phyloP scores from a whole-genome alignment of 1,140 invertebrate genomes.

The Psix sp. region DNA sequence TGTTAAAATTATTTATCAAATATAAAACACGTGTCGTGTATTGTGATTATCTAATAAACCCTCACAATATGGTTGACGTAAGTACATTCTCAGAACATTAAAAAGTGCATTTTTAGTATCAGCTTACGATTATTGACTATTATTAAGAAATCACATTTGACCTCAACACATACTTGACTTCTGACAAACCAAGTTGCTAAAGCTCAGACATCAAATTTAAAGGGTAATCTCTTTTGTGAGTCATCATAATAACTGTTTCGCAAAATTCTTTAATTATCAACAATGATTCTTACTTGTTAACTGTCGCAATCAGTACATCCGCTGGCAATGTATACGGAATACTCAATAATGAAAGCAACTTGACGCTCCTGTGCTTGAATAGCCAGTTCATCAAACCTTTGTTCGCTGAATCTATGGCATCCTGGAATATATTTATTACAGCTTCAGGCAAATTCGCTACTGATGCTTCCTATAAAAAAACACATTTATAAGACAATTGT shows the following conservation, averaged over 20 bases:
- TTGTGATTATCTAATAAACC: slow-evolving; percentile 30
- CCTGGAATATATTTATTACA: slow-evolving; percentile 91
- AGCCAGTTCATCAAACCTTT: slow-evolving; percentile 93
- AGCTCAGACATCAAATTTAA: slow-evolving; percentile 7
- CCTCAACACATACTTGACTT: slow-evolving; percentile 42
- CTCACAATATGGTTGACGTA: slow-evolving; percentile 6
- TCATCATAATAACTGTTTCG: no score
- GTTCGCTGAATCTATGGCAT: slow-evolving; percentile 93
- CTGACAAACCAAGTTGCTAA: slow-evolving; percentile 11
- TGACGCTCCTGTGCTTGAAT: slow-evolving; percentile 88
- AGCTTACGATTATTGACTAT: slow-evolving; percentile 32
- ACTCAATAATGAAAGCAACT: slow-evolving; percentile 86
- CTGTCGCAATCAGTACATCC: slow-evolving; percentile 89
- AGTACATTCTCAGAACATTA: slow-evolving; percentile 18
- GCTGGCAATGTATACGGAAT: slow-evolving; percentile 90
- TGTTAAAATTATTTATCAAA: slow-evolving; percentile 17
- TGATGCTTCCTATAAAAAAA: slow-evolving; percentile 83
- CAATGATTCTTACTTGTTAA: slow-evolving; percentile 85
- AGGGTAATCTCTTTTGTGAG: no score
- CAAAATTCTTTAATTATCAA: background rate
- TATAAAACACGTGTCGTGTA: slow-evolving; percentile 19
- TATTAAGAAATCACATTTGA: slow-evolving; percentile 44
- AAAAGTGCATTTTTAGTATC: slow-evolving; percentile 35
- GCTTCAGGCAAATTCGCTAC: slow-evolving; percentile 91
- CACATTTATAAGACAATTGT: slow-evolving; percentile 21